phyloP scores from a whole-genome alignment of 2,888 invertebrate species.

The Leptinotarsa peninsularis region DNA sequence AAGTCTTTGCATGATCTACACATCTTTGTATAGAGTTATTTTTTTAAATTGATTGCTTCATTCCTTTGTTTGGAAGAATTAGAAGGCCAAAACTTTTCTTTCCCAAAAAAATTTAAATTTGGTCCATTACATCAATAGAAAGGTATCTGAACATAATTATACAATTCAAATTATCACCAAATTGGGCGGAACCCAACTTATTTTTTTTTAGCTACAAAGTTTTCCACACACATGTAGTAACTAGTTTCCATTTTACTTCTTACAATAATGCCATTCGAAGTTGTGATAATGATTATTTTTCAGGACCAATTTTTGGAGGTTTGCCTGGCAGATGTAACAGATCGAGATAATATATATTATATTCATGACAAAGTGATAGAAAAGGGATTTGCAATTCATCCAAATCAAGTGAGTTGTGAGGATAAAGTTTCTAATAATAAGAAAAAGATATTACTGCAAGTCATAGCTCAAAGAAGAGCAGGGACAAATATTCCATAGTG shows the following conservation, averaged over 20 bases:
- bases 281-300: conserved; percentile 32
- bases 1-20: too few species aligned
- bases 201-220: too few species aligned
- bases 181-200: too few species aligned
- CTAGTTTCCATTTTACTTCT: background rate
- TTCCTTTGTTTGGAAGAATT: too few species aligned
- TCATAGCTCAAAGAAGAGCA: conserved; percentile 28
- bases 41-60: too few species aligned
- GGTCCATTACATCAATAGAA: background rate
- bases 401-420: conserved; percentile 55
- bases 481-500: background rate
- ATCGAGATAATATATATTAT: conserved; percentile 65
- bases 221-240: too few species aligned
- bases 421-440: conserved; percentile 23
- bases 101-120: too few species aligned
- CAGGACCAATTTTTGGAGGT: conserved; percentile 56
- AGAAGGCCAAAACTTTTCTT: too few species aligned
- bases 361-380: conserved; percentile 68
- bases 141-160: too few species aligned
- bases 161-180: too few species aligned
- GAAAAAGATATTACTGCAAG: conserved; percentile 25
- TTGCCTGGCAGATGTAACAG: conserved; percentile 69
- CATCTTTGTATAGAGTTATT: too few species aligned
- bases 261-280: background rate
- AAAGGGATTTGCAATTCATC: conserved; percentile 66